Evolutionary conservation across 2,113 vertebrate species (phyloP).

Genomic region (Chaetura pelagica): DNA sequence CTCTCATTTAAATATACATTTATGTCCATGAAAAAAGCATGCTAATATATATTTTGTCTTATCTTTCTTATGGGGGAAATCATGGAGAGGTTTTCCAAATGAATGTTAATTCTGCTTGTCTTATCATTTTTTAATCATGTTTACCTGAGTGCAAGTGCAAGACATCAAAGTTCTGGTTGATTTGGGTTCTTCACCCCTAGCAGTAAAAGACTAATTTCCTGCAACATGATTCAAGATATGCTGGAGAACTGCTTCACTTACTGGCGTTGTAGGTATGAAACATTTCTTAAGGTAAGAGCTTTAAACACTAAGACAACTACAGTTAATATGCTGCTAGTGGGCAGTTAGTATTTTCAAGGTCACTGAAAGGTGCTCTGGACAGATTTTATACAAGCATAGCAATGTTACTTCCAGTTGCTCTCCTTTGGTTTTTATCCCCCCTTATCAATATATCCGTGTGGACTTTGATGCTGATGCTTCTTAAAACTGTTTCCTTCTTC

Average conservation of each 20-base stretch:
- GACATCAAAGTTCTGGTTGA: background rate
- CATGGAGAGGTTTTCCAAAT: background rate
- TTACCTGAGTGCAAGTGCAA: background rate
- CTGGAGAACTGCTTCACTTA: background rate
- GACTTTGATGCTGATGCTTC: background rate
- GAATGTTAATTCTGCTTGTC: background rate
- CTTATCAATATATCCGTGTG: background rate
- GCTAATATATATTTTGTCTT: background rate
- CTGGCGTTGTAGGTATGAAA: background rate
- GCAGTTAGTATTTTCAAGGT: background rate
- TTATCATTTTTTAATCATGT: background rate
- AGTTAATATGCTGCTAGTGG: background rate
- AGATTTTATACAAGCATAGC: background rate
- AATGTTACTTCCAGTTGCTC: background rate
- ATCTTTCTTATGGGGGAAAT: background rate
- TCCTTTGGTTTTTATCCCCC: accelerated
- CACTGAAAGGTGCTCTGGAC: background rate
- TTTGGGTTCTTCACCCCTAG: background rate
- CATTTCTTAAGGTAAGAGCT: background rate
- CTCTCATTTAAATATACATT: background rate
- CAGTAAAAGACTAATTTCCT: background rate
- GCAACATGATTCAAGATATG: background rate
- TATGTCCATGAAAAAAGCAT: background rate
- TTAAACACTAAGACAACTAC: background rate
- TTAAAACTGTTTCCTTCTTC: background rate